Evolutionary conservation across 2,888 invertebrate species (phyloP), one percentile per base, ranked within the genome.

Genomic region (Pyrgus malvae): DNA sequence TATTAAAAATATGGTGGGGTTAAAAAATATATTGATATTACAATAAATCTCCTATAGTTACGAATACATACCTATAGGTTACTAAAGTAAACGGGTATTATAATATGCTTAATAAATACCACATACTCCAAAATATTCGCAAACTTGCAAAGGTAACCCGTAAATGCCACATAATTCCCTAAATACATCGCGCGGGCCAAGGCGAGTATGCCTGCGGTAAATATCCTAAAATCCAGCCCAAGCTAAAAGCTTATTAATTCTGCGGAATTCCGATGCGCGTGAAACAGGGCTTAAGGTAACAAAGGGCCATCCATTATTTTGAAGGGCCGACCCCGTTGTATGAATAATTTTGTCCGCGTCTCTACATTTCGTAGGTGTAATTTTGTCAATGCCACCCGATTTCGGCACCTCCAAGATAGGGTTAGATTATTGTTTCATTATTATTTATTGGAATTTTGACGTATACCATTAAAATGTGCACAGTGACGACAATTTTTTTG

Each of bases 191-290:
- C 71, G 72, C 68, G 66, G 67, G 62, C 62, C 65, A 58, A 53
- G 51, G 66, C 66, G 72, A 73, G 69, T 73, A 78, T 80, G 76
- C 72, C 69, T 69, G 76, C 71, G 75, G 76, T 72, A 74, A 79
- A 80, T 76, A 75, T 77, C 74, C 70, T 64, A 67, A 67, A 72
- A 74, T 71, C 76, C 75, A 67, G 63, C 62, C 64, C 63, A 58
- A 64, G 68, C 70, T 71, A 70, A 74, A 76, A 74, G 75, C 77
- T 83, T 81, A 83, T 81, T 83, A 83, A 83, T 80, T 77, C 71
- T 63, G 59, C 64, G 72, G 75, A 78, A 83, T 80, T 75, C 68
- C 74, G 67, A 74, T 77, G 74, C 68, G 59, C 75, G 72, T 46
- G 63, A 74, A 69, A 71, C 75, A 76, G 61, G 64, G 62, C 62